Evolutionary conservation across 2,888 invertebrate genomes (phyloP).

Genomic region (Argyra leucocephala): DNA sequence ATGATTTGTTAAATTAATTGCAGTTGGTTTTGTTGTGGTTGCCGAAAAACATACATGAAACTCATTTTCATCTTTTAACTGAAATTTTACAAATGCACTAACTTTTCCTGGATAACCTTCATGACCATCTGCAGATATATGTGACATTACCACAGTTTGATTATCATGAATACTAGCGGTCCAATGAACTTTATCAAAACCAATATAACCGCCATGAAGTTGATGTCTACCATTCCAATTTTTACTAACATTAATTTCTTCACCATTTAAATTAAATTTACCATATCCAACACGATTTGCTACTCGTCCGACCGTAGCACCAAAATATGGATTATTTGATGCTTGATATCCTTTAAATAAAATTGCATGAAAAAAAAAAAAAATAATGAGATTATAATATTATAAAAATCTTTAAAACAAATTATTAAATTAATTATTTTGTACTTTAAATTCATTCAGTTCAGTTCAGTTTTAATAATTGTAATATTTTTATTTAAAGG

Average conservation of each 20-base stretch:
- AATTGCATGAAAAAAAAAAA: neutral
- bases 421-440: too few species aligned
- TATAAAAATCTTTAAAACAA: too few species aligned
- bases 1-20: conserved; percentile 79
- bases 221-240: conserved; percentile 62
- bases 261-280: conserved; percentile 57
- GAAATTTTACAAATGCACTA: conserved; percentile 58
- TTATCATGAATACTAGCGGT: conserved; percentile 30
- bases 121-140: conserved; percentile 66
- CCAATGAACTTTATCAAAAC: conserved; percentile 78
- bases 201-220: conserved; percentile 74
- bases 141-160: conserved; percentile 56
- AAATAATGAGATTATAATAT: too few species aligned
- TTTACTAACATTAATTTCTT: conserved; percentile 57
- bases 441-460: too few species aligned
- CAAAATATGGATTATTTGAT: conserved; percentile 70
- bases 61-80: conserved; percentile 62
- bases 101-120: conserved; percentile 86
- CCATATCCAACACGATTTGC: conserved; percentile 72
- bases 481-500: too few species aligned
- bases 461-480: too few species aligned
- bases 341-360: conserved; percentile 53
- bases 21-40: conserved; percentile 65
- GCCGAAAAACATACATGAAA: conserved; percentile 68
- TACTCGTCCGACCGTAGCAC: conserved; percentile 77